Evolutionary conservation across 2,113 vertebrate species (phyloP).

Genomic region (Anguilla rostrata): DNA sequence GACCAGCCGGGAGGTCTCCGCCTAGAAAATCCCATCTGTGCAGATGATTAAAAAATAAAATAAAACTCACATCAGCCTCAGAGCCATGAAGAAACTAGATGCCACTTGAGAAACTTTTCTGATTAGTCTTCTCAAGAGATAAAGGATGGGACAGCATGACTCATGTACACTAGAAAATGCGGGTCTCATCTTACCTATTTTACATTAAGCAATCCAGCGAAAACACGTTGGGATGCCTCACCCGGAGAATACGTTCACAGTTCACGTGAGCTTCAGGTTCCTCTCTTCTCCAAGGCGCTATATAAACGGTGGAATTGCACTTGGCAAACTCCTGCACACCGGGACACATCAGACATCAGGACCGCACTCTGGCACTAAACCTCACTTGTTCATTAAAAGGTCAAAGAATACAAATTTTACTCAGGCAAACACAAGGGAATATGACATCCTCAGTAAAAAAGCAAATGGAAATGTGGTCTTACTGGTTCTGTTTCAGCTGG

Average conservation of each 20-base stretch:
- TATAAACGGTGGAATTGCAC: conserved; percentile 71
- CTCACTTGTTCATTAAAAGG: background rate
- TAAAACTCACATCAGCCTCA: too few relatives aligned
- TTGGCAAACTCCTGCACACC: conserved; percentile 64
- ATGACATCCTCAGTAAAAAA: background rate
- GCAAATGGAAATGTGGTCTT: conserved; percentile 45
- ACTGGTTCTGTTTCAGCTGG: conserved; percentile 57
- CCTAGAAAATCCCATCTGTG: conserved; percentile 1
- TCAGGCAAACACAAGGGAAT: background rate
- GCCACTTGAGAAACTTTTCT: too few relatives aligned
- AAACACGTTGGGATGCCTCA: conserved; percentile 42
- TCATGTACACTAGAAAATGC: too few relatives aligned
- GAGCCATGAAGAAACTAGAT: too few relatives aligned
- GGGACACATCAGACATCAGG: conserved; percentile 14
- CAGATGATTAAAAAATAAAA: background rate
- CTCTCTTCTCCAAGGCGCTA: conserved; percentile 68
- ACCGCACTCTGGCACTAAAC: background rate
- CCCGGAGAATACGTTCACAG: conserved; percentile 48
- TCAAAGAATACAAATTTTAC: background rate
- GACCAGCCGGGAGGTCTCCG: conserved; percentile 70
- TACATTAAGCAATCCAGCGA: background rate
- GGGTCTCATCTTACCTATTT: too few relatives aligned
- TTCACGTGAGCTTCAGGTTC: conserved; percentile 49
- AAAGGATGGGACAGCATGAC: too few relatives aligned
- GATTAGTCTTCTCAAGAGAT: too few relatives aligned